Evolutionary conservation across 2,113 vertebrate genomes (phyloP).

Genomic region (Scolopax mira): DNA sequence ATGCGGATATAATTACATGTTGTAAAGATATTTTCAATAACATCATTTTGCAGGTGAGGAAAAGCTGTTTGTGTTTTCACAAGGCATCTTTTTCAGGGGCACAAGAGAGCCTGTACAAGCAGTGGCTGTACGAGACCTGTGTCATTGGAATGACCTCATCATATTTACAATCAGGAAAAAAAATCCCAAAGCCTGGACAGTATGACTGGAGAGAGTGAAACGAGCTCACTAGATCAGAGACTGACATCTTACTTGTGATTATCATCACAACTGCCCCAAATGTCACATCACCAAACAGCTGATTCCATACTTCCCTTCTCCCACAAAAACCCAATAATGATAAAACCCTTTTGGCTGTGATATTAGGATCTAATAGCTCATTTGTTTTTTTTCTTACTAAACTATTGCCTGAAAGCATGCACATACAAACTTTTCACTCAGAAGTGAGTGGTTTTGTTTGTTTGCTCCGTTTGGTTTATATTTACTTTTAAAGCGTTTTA

Average conservation of each 20-base stretch:
- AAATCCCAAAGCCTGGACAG: too few relatives aligned
- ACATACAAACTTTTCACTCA: not conserved
- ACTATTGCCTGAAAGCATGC: not conserved
- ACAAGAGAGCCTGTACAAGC: not conserved
- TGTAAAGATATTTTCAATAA: not conserved
- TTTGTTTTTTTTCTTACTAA: not conserved
- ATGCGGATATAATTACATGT: not conserved
- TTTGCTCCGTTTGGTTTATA: not conserved
- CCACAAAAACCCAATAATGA: accelerated
- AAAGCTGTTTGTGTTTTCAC: not conserved
- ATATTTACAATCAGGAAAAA: not conserved
- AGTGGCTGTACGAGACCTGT: not conserved
- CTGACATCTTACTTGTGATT: not conserved
- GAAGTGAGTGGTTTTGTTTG: not conserved
- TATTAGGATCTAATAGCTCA: not conserved
- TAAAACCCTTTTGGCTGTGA: not conserved
- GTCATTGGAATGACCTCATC: not conserved
- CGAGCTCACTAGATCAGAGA: not conserved
- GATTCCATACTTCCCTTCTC: not conserved
- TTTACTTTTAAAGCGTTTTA: not conserved
- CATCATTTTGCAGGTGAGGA: not conserved
- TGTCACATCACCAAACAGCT: accelerated
- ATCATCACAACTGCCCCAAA: not conserved
- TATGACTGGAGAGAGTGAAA: not conserved
- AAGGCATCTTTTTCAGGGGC: not conserved